Evolutionary conservation across 1,140 invertebrate species (phyloP), one percentile per base, ranked within the genome.

Genomic region (Macrobrachium rosenbergii): DNA sequence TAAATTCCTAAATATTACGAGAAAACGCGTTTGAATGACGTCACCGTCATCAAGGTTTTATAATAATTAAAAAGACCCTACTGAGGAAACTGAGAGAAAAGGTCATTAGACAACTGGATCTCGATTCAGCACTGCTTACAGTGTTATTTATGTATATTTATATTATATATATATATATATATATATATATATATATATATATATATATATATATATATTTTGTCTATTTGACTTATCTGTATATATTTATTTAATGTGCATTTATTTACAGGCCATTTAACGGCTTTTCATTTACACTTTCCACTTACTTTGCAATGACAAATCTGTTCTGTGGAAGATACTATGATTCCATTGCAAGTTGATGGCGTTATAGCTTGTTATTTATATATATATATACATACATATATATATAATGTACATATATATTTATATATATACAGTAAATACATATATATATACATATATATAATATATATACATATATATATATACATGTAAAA

Each of bases 181-280:
- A 72, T 72, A 72, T 72, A 72, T 72, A 72, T 72, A 72, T 72
- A 72, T 72, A 72, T 72, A 72, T 72, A 72, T 72, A 72, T 72
- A 72, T 72, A 72, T 72, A 72, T 72, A 72, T 72, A 72, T 72
- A 72, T 21, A 72, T 72, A 72, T 23, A 23, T 23, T 69, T 6
- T 69, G 28, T 69, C n/a, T 69, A 12, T 69, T n/a, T 23, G 5
- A 69, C 28, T 23, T 5, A 69, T 69, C n/a, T 5, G 28, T 69
- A 69, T 69, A 7, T 69, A 69, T 69, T 23, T 69, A 69, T 69
- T 23, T 69, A 37, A 69, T 69, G 11, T 69, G 28, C 28, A 69
- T 69, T 23, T 69, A 69, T 69, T 23, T 69, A 69, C 28, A 69
- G n/a, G 28, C 11, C n/a, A 23, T 23, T 3, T 0, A 69, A n/a